Percentiles rank a stretch among this genome's conserved stretches.
phyloP scores from a whole-genome alignment of 2,888 invertebrate species.

The Mythimna impura region DNA sequence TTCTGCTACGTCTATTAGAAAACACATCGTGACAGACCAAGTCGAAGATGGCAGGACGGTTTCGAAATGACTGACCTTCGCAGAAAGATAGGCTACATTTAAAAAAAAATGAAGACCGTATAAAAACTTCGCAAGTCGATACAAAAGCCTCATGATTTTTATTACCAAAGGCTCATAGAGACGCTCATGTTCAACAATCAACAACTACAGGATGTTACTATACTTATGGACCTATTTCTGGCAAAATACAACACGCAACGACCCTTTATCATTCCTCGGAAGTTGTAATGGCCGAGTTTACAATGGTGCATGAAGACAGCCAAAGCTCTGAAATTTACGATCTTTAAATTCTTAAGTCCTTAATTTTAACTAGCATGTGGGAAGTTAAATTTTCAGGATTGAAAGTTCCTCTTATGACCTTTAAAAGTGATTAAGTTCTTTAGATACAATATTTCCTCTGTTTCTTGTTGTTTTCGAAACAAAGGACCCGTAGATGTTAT shows the following conservation, averaged over 20 bases:
- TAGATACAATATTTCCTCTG: neutral
- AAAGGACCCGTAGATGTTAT: conserved; percentile 30
- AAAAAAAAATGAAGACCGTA: too few relatives aligned
- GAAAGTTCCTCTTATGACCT: neutral
- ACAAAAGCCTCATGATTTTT: neutral
- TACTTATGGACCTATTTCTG: conserved; percentile 9
- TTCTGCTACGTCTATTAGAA: neutral
- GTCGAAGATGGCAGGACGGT: neutral
- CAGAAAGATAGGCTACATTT: too few relatives aligned
- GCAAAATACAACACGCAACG: conserved; percentile 34
- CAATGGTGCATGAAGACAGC: conserved; percentile 41
- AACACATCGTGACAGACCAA: neutral
- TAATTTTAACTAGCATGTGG: conserved; percentile 4
- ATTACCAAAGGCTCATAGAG: neutral
- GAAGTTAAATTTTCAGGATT: neutral
- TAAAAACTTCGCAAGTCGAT: neutral
- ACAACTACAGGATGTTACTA: conserved; percentile 3
- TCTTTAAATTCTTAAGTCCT: conserved; percentile 29
- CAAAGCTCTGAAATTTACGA: conserved; percentile 37
- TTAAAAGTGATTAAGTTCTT: neutral
- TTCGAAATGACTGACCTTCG: too few relatives aligned
- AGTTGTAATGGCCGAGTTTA: conserved; percentile 51
- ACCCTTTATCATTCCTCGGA: conserved; percentile 52
- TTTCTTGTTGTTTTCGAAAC: conserved; percentile 2
- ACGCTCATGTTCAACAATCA: conserved; percentile 13